Conservation (phyloP, 2,113 vertebrate species). For the Cyphomyrus discorhynchus region DNA sequence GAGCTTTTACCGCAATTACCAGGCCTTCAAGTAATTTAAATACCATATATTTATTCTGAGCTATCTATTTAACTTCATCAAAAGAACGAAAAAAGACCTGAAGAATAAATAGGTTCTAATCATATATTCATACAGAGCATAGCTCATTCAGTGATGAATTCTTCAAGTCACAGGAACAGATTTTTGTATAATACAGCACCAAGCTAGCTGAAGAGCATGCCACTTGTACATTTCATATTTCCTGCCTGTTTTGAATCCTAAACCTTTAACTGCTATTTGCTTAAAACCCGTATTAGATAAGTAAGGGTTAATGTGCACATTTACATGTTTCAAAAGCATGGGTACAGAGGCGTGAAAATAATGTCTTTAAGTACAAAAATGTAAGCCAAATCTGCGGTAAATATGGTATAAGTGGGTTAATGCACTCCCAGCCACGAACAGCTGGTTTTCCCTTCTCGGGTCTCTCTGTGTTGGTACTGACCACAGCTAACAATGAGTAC, state of each 20-base stretch:
- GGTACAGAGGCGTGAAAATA: background rate
- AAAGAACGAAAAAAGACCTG: conserved; percentile 11
- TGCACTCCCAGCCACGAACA: background rate
- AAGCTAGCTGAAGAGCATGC: background rate
- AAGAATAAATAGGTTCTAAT: conserved; percentile 15
- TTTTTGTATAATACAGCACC: background rate
- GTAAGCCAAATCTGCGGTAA: background rate
- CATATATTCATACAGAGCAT: conserved; percentile 17
- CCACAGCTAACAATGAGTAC: background rate
- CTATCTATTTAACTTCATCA: conserved; percentile 15
- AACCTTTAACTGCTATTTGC: background rate
- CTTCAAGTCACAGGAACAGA: conserved; percentile 12
- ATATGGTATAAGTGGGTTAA: background rate
- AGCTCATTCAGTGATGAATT: conserved; percentile 7
- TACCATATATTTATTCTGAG: conserved; percentile 15
- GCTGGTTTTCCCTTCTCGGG: background rate
- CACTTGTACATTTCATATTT: background rate
- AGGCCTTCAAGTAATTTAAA: conserved; percentile 20
- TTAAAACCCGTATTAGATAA: background rate
- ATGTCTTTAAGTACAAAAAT: background rate
- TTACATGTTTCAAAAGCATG: background rate
- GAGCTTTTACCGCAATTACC: conserved; percentile 18
- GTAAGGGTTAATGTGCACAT: background rate
- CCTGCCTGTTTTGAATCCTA: conserved; percentile 13
- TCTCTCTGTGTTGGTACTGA: background rate